phyloP scores from a whole-genome alignment of 2,113 vertebrate genomes.

The Zapus hudsonius region DNA sequence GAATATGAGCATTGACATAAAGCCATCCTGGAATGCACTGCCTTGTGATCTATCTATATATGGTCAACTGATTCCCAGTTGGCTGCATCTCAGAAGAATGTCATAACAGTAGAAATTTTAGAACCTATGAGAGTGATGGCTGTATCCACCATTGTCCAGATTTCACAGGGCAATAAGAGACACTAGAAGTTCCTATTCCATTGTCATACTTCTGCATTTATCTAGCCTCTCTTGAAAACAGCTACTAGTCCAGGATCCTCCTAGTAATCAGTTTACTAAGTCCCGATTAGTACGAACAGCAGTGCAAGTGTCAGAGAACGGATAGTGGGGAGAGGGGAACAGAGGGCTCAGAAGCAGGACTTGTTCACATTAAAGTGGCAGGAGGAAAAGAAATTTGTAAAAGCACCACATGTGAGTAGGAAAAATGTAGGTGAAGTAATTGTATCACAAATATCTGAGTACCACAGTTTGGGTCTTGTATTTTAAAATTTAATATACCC shows the following conservation, averaged over 20 bases:
- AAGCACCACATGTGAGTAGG: background rate
- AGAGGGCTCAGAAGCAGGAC: background rate
- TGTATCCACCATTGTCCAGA: too few species aligned
- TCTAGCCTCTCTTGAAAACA: background rate
- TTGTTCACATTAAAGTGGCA: background rate
- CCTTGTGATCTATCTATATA: background rate
- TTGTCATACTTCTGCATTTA: background rate
- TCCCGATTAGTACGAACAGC: background rate
- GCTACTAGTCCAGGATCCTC: background rate
- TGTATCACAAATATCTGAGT: background rate
- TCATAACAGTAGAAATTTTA: background rate
- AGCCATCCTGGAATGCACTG: too few species aligned
- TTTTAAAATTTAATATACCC: too few species aligned
- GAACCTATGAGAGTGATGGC: background rate
- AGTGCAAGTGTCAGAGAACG: background rate
- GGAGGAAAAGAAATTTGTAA: background rate
- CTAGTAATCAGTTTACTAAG: background rate
- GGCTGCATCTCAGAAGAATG: background rate
- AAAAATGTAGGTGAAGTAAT: background rate
- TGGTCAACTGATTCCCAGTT: accelerated
- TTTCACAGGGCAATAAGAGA: background rate
- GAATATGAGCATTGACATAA: background rate
- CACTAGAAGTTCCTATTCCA: background rate
- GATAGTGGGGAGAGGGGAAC: background rate
- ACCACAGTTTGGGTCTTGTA: background rate